Percentiles rank a stretch among this genome's conserved stretches.
phyloP scores from a whole-genome alignment of 2,113 vertebrate species.

The Lynx canadensis region DNA sequence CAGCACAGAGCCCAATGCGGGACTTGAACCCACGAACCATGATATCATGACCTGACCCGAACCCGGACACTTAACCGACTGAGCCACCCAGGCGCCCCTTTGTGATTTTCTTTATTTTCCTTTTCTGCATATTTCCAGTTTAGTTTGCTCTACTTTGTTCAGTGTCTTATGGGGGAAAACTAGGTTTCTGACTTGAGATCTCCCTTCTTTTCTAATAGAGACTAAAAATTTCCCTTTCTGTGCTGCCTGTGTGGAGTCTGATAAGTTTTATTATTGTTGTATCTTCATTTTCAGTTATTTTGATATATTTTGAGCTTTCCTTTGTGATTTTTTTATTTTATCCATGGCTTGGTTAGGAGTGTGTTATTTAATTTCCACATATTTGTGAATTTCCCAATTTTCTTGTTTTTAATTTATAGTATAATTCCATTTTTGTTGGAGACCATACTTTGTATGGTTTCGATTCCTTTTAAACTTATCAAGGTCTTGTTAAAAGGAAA shows the following conservation, averaged over 20 bases:
- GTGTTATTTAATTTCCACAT: background rate
- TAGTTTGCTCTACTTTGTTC: background rate
- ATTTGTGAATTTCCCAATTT: background rate
- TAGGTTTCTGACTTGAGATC: background rate
- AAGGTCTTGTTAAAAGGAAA: background rate
- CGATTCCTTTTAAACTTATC: background rate
- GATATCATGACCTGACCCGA: too few species aligned
- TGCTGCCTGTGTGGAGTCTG: background rate
- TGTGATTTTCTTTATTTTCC: too few species aligned
- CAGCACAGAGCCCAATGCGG: accelerated
- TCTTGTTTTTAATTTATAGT: background rate
- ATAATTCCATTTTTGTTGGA: background rate
- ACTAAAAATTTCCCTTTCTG: background rate
- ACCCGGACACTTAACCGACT: too few species aligned
- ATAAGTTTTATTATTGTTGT: background rate
- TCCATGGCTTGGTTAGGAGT: too few species aligned
- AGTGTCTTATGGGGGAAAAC: background rate
- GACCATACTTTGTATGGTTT: background rate
- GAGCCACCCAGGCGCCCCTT: too few species aligned
- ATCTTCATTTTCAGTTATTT: background rate
- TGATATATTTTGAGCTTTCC: background rate
- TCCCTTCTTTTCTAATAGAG: background rate
- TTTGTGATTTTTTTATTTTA: background rate
- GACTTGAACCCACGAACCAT: too few species aligned
- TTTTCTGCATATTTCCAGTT: background rate